These are phyloP conservation scores for Argopecten irradians DNA, from an alignment of 1,140 invertebrate species.

Conservation along the genomic window DNA sequence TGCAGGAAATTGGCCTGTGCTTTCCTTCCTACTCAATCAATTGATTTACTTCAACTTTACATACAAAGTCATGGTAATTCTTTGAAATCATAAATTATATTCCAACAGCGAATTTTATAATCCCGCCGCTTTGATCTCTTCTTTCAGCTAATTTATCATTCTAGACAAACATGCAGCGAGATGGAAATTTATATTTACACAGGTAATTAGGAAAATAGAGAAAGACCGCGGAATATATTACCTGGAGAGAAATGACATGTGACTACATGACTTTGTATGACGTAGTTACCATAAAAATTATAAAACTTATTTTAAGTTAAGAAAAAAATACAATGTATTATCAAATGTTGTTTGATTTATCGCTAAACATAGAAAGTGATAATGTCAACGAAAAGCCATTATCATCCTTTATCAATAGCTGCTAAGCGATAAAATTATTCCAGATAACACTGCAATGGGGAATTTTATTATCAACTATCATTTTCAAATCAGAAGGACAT, in stretches of 20 bases:
- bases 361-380: neutral
- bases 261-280: neutral
- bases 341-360: neutral
- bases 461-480: neutral
- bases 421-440: neutral
- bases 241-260: neutral
- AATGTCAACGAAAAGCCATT: neutral
- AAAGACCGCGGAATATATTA: neutral
- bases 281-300: neutral
- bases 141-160: constrained; percentile 11
- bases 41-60: neutral
- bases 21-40: constrained; percentile 7
- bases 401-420: neutral
- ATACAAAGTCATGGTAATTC: neutral
- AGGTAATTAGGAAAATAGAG: constrained; percentile 16
- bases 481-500: neutral
- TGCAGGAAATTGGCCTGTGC: constrained; percentile 6
- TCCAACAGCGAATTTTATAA: neutral
- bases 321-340: neutral
- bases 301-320: neutral
- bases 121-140: neutral
- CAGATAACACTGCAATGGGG: neutral
- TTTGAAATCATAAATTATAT: constrained; percentile 19
- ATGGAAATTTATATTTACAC: constrained; percentile 16
- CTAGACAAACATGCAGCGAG: neutral